Evolutionary conservation across 2,113 vertebrate species (phyloP).

Genomic region (Hippocampus comes): DNA sequence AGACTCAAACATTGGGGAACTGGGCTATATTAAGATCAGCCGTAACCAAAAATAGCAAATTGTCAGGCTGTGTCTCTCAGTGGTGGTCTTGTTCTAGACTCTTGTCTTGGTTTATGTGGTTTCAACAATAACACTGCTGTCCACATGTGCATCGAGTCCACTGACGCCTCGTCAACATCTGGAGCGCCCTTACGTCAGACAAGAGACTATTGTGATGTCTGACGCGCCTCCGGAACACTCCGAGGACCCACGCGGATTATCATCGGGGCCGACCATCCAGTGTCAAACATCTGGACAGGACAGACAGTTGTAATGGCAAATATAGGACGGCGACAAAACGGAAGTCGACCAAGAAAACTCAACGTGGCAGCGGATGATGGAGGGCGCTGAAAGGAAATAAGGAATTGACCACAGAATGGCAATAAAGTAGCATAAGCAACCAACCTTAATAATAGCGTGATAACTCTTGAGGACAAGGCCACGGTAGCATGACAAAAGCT

Average conservation of each 20-base stretch:
- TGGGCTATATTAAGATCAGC: neutral
- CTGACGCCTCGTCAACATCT: slow-evolving; percentile 38
- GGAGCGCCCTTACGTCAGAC: slow-evolving; percentile 58
- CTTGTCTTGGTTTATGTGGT: neutral
- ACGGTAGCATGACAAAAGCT: slow-evolving; percentile 8
- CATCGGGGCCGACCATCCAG: slow-evolving; percentile 28
- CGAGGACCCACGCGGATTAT: slow-evolving; percentile 25
- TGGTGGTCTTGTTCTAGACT: neutral
- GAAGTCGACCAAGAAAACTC: slow-evolving; percentile 38
- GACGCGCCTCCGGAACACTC: slow-evolving; percentile 54
- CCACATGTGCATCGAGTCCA: slow-evolving; percentile 21
- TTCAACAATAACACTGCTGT: slow-evolving; percentile 5
- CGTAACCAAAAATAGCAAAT: neutral
- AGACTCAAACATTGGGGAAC: neutral
- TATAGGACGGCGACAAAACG: slow-evolving; percentile 33
- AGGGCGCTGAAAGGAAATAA: neutral
- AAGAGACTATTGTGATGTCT: slow-evolving; percentile 58
- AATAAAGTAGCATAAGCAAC: neutral
- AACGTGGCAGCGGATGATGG: slow-evolving; percentile 32
- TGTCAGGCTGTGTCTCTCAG: neutral
- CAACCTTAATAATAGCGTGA: neutral
- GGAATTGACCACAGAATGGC: neutral
- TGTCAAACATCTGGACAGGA: slow-evolving; percentile 35
- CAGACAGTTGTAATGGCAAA: slow-evolving; percentile 27
- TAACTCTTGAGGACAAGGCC: slow-evolving; percentile 6